phyloP scores from a whole-genome alignment of 1,140 invertebrate species.

The Papilio polyxenes region DNA sequence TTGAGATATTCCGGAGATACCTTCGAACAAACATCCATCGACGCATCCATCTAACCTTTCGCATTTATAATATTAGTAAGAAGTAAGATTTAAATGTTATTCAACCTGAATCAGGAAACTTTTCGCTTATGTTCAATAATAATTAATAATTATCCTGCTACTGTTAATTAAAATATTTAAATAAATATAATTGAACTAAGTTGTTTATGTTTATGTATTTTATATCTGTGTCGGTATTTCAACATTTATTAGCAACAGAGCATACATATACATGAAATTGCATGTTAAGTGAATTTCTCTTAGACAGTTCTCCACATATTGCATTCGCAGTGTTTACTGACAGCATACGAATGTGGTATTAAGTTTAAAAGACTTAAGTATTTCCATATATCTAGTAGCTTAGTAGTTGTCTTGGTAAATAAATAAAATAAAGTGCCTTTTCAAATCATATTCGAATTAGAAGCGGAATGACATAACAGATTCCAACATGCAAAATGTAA shows the following conservation, averaged over 20 bases:
- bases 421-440: not conserved
- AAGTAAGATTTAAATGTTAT: too few species aligned
- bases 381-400: not conserved
- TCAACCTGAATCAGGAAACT: too few species aligned
- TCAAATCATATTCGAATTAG: not conserved
- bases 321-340: not conserved
- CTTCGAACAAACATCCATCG: too few species aligned
- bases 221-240: not conserved
- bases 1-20: too few species aligned
- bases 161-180: too few species aligned
- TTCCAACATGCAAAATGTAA: not conserved
- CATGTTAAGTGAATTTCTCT: not conserved
- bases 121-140: too few species aligned
- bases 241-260: not conserved
- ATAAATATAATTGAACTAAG: not conserved
- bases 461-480: not conserved
- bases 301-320: not conserved
- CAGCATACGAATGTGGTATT: not conserved
- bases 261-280: not conserved
- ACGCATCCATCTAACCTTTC: too few species aligned
- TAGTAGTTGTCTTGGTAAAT: not conserved
- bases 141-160: too few species aligned
- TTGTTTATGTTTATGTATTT: not conserved
- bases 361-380: not conserved
- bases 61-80: too few species aligned